Percentiles rank a stretch among this genome's conserved stretches.
These are phyloP conservation scores for Chymomyza fuscimana DNA, from an alignment of 2,888 invertebrate species.

Conservation along the genomic window DNA sequence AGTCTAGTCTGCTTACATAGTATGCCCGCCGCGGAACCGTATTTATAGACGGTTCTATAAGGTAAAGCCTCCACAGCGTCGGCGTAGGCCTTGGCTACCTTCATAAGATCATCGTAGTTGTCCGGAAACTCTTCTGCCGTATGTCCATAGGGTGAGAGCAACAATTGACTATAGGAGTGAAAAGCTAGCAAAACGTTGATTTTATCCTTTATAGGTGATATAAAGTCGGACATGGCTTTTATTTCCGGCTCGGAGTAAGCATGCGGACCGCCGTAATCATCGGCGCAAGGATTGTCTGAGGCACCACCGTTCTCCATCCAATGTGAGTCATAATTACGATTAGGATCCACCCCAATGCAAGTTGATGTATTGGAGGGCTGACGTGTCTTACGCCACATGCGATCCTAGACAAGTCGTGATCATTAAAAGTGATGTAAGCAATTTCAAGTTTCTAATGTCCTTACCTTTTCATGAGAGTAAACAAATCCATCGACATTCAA, in stretches of 20 bases:
- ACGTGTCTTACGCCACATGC: conserved; percentile 85
- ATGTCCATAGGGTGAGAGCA: conserved; percentile 83
- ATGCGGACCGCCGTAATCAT: conserved; percentile 80
- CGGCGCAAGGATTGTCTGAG: conserved; percentile 77
- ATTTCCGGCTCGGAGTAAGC: conserved; percentile 82
- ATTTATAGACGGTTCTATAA: conserved; percentile 80
- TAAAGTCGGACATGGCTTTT: conserved; percentile 79
- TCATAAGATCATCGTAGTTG: conserved; percentile 79
- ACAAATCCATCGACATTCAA: conserved; percentile 87
- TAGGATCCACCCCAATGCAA: conserved; percentile 75
- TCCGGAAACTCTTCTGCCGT: conserved; percentile 75
- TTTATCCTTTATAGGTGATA: conserved; percentile 77
- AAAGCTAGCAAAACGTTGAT: conserved; percentile 82
- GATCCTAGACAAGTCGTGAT: conserved; percentile 72
- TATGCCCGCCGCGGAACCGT: conserved; percentile 81
- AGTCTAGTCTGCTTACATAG: conserved; percentile 79
- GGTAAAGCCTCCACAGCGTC: conserved; percentile 80
- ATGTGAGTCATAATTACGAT: conserved; percentile 71
- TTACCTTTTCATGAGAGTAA: conserved; percentile 83
- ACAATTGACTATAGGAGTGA: conserved; percentile 83
- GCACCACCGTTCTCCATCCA: conserved; percentile 79
- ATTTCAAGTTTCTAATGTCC: conserved; percentile 36
- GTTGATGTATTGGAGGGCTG: conserved; percentile 71
- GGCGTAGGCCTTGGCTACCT: conserved; percentile 81
- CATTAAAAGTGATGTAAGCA: background rate